Evolutionary conservation across 2,888 invertebrate genomes (phyloP), one percentile per base, ranked within the genome.

Genomic region (Ceraclea dissimilis): DNA sequence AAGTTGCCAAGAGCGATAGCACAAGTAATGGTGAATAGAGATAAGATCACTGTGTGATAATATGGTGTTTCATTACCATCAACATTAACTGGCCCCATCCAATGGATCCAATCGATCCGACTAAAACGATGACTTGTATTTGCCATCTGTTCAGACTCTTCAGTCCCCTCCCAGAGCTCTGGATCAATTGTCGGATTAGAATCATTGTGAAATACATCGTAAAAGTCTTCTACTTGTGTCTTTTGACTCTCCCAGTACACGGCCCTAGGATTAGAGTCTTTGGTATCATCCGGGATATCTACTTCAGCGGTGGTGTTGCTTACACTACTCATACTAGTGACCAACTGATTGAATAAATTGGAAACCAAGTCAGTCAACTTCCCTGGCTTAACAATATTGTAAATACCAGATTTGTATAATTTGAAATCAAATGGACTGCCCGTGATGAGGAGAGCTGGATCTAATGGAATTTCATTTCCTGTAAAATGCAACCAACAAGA

Each of bases 161-260:
- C 46, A n/a, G 2, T 13, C 61, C 46, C 52, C 48, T 62, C 54
- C 54, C 56, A 56, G 74, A 76, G 69, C 75, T 76, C 63, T 71
- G 70, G 58, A 71, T 69, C 63, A 73, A 67, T 60, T 8, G 2
- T 16, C 67, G 39, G 52, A 44, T 49, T 49, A 47, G 60, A 53
- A 39, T 54, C 70, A 63, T 71, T 72, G 58, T 70, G 65, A 63
- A 69, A 77, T 47, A 72, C 67, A 67, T 78, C 77, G 65, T 73
- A 71, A 58, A 69, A 73, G 59, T 70, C 69, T 56, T 65, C 63
- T 39, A 69, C 66, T 59, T 69, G 65, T 65, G 70, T 63, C 65
- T 71, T 72, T 62, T 78, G 75, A 63, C 68, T 69, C 64, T 76
- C 74, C 78, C 78, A 78, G 66, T 76, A 78, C 55, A 69, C 72